Evolutionary conservation across 2,797 vertebrate species (phyloP).

Genomic region (Gallirallus australis): DNA sequence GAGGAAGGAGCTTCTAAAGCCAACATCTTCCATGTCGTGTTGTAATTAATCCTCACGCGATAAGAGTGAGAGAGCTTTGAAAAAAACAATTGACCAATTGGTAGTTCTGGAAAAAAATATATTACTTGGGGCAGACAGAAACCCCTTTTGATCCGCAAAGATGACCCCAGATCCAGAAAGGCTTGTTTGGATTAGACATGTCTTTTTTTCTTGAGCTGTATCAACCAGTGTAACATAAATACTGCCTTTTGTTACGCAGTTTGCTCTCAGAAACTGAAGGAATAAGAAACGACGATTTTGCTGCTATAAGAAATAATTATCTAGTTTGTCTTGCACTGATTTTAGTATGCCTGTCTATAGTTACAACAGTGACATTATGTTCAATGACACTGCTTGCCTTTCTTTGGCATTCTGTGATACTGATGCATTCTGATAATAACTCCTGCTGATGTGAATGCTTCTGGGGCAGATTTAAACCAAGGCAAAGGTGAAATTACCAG

Average conservation of each 20-base stretch:
- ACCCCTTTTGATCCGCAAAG: background rate
- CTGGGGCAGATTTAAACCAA: background rate
- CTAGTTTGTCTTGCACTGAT: background rate
- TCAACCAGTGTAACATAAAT: background rate
- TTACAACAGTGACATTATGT: background rate
- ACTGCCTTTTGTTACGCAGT: background rate
- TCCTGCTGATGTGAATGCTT: background rate
- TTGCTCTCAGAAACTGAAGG: background rate
- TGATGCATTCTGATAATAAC: background rate
- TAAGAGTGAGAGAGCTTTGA: background rate
- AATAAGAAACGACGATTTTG: background rate
- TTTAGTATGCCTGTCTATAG: background rate
- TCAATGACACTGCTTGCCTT: background rate
- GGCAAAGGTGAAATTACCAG: background rate
- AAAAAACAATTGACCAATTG: background rate
- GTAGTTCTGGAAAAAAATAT: background rate
- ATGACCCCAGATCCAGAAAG: background rate
- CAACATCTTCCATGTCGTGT: background rate
- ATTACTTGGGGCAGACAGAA: background rate
- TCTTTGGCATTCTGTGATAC: background rate
- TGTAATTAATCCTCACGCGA: background rate
- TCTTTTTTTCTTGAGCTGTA: background rate
- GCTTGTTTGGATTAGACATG: background rate
- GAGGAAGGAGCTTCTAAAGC: background rate
- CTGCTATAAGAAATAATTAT: background rate